Evolutionary conservation across 2,888 invertebrate genomes (phyloP).

Genomic region (Aleiodes leptofemur): DNA sequence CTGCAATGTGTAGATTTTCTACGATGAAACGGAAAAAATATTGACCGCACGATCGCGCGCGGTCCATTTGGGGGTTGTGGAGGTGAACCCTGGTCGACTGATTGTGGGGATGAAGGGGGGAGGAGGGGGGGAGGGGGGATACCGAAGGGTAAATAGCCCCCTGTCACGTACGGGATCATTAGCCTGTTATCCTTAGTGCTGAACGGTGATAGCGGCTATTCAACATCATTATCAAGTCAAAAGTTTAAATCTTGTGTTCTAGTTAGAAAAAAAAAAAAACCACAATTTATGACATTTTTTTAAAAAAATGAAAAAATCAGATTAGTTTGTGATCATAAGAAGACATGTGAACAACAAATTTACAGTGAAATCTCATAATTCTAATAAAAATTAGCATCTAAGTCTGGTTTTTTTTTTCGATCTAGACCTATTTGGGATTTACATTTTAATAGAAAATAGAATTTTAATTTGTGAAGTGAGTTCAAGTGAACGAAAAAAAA

Average conservation of each 20-base stretch:
- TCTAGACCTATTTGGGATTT: not conserved
- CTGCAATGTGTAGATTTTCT: constrained; percentile 44
- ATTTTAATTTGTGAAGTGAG: not conserved
- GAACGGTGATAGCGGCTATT: constrained; percentile 59
- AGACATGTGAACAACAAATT: not conserved
- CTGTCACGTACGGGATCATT: constrained; percentile 72
- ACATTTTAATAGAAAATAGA: too few species aligned
- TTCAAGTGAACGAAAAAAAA: constrained; percentile 17
- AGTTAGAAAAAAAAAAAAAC: not conserved
- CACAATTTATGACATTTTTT: not conserved
- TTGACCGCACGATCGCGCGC: constrained; percentile 72
- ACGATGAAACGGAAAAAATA: constrained; percentile 69
- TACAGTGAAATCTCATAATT: constrained; percentile 1
- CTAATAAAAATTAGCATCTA: not conserved
- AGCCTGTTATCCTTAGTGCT: constrained; percentile 66
- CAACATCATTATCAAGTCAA: constrained; percentile 64
- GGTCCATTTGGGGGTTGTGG: constrained; percentile 74
- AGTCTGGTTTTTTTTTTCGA: too few species aligned
- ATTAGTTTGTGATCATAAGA: not conserved
- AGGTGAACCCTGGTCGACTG: constrained; percentile 64
- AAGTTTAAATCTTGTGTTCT: not conserved
- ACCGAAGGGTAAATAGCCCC: constrained; percentile 67
- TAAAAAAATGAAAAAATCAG: too few species aligned
- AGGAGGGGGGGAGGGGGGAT: constrained; percentile 43
- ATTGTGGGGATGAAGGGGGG: constrained; percentile 37